Evolutionary conservation across 2,113 vertebrate species (phyloP), one percentile per base, ranked within the genome.

Genomic region (Felis chaus): DNA sequence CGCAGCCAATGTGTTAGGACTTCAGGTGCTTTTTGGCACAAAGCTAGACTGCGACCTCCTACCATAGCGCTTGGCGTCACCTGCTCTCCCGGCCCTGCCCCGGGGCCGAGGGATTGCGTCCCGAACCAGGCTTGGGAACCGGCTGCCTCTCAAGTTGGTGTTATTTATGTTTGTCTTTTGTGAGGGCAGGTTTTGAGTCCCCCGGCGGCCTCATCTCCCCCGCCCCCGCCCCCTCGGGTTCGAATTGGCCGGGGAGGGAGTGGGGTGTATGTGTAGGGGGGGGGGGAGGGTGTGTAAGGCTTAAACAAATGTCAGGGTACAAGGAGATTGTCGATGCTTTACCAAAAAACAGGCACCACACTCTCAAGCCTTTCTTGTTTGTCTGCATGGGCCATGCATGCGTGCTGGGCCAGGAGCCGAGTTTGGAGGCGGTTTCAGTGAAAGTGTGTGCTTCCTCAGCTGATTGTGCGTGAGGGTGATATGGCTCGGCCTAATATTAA

Each of bases 61-160:
- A 15, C 96, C 97, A 2, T 92, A 94, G 95, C 97, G 94, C 88
- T 80, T 53, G 96, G 97, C 97, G 97, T 97, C 97, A 97, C 98
- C 98, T 97, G 97, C 96, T 94, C 92, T 96, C 97, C 97, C 92
- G 84, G 97, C 97, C 98, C 97, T 94, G 82, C 95, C 97, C 95
- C 82, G 93, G 92, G 97, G 88, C 97, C 97, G 73, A 91, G 98
- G 93, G 63, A 90, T 33, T 76, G 97, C 96, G 84, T 93, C 97
- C 98, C 94, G 96, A 95, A 97, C 29, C 98, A 18, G 96, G 96
- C 97, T 95, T 18, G 97, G 97, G 97, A 89, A 91, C 10, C 97
- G 29, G 97, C 97, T 68, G 98, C 97, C 97, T 97, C 98, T 98
- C 98, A 97, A 98, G 98, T 98, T 98, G 98, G 98, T 98, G 98